Percentiles rank a stretch among this genome's conserved stretches.
Conservation (phyloP, 2,797 vertebrate species). For the Simalia tracyae region DNA sequence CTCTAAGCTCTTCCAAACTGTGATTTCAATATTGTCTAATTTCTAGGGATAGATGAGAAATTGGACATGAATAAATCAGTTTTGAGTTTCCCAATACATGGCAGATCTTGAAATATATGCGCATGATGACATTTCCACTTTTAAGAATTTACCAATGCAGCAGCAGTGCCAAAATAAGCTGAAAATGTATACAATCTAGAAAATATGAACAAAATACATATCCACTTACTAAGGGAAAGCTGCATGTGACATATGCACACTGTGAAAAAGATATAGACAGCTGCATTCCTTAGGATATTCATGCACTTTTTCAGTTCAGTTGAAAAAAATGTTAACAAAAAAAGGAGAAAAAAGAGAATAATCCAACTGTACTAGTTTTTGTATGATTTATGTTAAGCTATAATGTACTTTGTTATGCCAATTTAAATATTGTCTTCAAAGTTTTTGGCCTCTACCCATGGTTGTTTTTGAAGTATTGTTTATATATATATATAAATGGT, state of each 20-base stretch:
- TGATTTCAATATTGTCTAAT: constrained; percentile 25
- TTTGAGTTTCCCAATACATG: background rate
- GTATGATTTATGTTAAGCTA: background rate
- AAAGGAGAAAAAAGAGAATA: background rate
- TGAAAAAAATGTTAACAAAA: background rate
- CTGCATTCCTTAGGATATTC: background rate
- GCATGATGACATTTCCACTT: background rate
- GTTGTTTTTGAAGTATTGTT: too few species aligned
- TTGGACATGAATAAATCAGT: background rate
- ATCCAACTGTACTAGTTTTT: background rate
- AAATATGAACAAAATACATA: background rate
- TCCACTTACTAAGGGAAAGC: background rate
- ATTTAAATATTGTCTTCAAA: background rate
- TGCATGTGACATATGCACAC: background rate
- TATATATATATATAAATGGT: background rate
- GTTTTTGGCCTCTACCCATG: background rate
- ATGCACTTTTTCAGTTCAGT: background rate
- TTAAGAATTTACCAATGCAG: background rate
- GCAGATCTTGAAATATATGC: background rate
- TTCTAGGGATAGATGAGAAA: background rate
- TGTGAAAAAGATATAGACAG: background rate
- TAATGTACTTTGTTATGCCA: background rate
- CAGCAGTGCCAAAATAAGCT: background rate
- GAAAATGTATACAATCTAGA: background rate
- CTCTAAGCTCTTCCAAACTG: background rate